Evolutionary conservation across 2,888 invertebrate species (phyloP), one percentile per base, ranked within the genome.

Genomic region (Stenodera caucasica): DNA sequence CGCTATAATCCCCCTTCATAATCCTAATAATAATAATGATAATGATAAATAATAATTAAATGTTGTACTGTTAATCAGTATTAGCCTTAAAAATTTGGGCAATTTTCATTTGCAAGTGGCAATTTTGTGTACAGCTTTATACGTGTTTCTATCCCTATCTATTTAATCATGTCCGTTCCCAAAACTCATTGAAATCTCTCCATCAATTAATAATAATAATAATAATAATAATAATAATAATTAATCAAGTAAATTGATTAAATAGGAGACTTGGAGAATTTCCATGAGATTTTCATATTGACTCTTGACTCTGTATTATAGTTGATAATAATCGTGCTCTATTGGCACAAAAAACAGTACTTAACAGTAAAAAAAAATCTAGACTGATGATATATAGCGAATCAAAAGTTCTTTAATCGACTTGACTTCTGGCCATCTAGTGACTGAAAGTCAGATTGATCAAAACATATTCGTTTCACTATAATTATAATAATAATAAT

Each of bases 241-340:
- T n/a, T n/a, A n/a, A n/a, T n/a, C n/a, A n/a, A n/a, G n/a, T n/a
- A n/a, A n/a, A n/a, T 26, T 26, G 26, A 5, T 26, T 26, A 7
- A 7, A 26, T 5, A 26, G 21, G 11, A 21, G 21, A 18, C 21
- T 45, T 45, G 1, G 7, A 7, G 9, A 21, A 45, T 45, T 21
- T 21, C 11, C 11, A 3, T 45, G 45, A 45, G 45, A 45, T 11
- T 21, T 12, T 21, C 1, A 4, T 45, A 4, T 11, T 11, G 2
- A 51, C 67, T 67, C 69, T 67, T 64, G 50, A 66, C 54, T 67
- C 63, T 68, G 67, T 69, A 68, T 64, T 65, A 60, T 53, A 63
- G 37, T 50, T 58, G 30, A 32, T 8, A 32, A 14, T 29, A 12
- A 32, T 9, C 53, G 6, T 30, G 33, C 14, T 12, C 30, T 32